Percentiles rank a stretch among this genome's conserved stretches.
phyloP scores from a whole-genome alignment of 2,888 invertebrate genomes.

The Eugnorisma glareosa region DNA sequence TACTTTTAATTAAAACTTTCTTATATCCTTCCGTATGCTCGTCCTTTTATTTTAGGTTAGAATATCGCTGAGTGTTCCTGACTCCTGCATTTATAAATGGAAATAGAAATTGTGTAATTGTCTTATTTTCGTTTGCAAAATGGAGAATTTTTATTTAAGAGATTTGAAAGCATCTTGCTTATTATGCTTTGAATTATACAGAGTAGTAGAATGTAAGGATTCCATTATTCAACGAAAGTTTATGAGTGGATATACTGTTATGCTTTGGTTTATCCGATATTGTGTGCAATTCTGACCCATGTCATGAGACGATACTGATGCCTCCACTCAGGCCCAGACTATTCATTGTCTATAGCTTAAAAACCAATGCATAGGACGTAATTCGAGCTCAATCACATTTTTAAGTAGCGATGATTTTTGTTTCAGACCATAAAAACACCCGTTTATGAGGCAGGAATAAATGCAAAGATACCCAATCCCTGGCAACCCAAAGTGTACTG shows the following conservation, averaged over 20 bases:
- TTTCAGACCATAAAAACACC: neutral
- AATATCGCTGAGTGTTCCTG: conserved; percentile 27
- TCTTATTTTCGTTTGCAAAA: conserved; percentile 15
- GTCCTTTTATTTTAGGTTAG: conserved; percentile 45
- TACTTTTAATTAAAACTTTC: conserved; percentile 71
- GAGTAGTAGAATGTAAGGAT: too few species aligned
- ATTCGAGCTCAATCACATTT: neutral
- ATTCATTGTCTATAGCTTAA: neutral
- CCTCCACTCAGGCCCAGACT: neutral
- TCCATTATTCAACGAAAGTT: neutral
- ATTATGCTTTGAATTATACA: neutral
- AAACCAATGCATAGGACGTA: neutral
- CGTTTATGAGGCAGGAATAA: neutral
- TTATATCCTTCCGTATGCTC: conserved; percentile 58
- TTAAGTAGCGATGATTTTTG: neutral
- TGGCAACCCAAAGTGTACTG: neutral
- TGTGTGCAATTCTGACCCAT: neutral
- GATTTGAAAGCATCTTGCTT: too few species aligned
- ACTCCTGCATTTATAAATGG: conserved; percentile 28
- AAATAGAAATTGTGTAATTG: conserved; percentile 17
- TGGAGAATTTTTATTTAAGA: neutral
- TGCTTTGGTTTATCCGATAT: neutral
- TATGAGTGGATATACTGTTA: neutral
- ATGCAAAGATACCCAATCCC: conserved; percentile 4
- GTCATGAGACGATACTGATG: neutral